These are phyloP conservation scores for Agrochola circellaris DNA, from an alignment of 2,888 invertebrate genomes.

Conservation along the genomic window DNA sequence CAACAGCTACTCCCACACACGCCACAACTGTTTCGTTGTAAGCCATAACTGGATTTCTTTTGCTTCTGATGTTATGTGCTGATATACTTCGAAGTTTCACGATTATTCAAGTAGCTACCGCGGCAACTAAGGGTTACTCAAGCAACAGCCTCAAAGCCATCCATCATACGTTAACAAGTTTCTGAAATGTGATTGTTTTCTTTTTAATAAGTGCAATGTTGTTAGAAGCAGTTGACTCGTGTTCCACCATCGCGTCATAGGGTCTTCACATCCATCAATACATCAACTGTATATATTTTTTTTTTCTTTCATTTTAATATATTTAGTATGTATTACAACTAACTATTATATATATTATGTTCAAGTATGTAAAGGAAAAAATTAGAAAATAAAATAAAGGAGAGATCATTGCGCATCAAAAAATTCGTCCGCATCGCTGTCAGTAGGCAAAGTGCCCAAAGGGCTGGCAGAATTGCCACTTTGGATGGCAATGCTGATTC, in stretches of 20 bases:
- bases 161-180: background rate
- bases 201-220: slow-evolving; percentile 18
- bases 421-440: too few relatives aligned
- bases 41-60: slow-evolving; percentile 3
- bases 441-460: too few relatives aligned
- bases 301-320: too few relatives aligned
- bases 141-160: background rate
- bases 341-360: too few relatives aligned
- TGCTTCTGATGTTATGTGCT: background rate
- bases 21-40: background rate
- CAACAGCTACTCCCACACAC: slow-evolving; percentile 7
- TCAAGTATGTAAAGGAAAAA: too few relatives aligned
- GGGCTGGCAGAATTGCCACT: too few relatives aligned
- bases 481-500: too few relatives aligned
- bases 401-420: too few relatives aligned
- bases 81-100: background rate
- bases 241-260: background rate
- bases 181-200: slow-evolving; percentile 5
- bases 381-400: too few relatives aligned
- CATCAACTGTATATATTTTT: background rate
- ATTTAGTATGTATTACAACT: too few relatives aligned
- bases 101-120: slow-evolving; percentile 1
- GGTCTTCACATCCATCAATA: background rate
- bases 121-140: background rate
- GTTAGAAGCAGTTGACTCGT: background rate